Percentiles rank a stretch among this genome's conserved stretches.
phyloP scores from a whole-genome alignment of 2,888 invertebrate genomes.

The Rhagonycha fulva region DNA sequence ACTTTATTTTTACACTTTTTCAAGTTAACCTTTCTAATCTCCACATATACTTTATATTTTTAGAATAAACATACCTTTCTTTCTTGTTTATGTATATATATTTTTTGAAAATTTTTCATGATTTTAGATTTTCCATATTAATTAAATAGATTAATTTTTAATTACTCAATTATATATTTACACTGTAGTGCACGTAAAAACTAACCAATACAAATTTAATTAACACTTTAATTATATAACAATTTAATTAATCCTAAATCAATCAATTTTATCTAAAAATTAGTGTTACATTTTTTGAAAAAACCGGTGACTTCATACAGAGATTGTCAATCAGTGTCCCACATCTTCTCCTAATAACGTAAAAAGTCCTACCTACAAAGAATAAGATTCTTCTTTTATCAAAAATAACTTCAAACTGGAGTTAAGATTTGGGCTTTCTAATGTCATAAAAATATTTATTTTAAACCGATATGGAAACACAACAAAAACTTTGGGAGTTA shows the following conservation, averaged over 20 bases:
- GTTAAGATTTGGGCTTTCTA: no score
- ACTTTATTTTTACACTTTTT: not conserved
- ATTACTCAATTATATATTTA: not conserved
- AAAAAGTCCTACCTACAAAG: no score
- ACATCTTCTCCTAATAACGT: no score
- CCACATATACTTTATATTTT: not conserved
- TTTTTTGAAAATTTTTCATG: not conserved
- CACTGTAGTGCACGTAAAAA: not conserved
- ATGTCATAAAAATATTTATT: no score
- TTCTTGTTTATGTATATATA: no score
- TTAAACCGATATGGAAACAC: no score
- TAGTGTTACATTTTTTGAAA: not conserved
- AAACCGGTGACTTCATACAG: no score
- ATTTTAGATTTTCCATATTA: not conserved
- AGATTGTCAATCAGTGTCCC: no score
- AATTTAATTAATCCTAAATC: not conserved
- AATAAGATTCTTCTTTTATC: no score
- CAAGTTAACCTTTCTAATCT: not conserved
- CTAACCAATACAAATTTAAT: not conserved
- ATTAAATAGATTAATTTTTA: not conserved
- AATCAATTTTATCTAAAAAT: not conserved
- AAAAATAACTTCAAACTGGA: no score
- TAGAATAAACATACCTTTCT: not conserved
- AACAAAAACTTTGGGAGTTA: no score
- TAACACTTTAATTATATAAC: not conserved